These are phyloP conservation scores for Holocentrus rufus DNA, from an alignment of 2,797 vertebrate species.

Conservation along the genomic window DNA sequence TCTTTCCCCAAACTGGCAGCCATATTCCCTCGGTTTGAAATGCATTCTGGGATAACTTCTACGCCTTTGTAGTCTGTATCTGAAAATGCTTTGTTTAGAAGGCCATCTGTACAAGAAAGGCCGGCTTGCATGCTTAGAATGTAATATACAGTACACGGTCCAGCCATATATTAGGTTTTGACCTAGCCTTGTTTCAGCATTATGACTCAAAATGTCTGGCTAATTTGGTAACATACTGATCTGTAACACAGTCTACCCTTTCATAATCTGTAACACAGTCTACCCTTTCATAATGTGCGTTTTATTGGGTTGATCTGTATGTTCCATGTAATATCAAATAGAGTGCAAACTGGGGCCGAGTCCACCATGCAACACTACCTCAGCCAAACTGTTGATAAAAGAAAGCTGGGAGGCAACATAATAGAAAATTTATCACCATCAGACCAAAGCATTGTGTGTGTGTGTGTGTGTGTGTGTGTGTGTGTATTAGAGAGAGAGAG, in stretches of 20 bases:
- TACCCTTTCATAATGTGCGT: neutral
- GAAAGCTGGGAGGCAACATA: constrained; percentile 26
- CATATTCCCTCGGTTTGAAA: too few relatives aligned
- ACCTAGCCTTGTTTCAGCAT: neutral
- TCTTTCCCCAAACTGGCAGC: too few relatives aligned
- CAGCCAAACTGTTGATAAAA: constrained; percentile 8
- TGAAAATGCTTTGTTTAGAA: too few relatives aligned
- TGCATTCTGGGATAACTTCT: too few relatives aligned
- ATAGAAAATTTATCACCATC: constrained; percentile 22
- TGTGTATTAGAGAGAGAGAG: constrained; percentile 16
- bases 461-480: neutral
- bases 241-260: neutral
- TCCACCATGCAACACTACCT: neutral
- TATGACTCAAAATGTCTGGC: neutral
- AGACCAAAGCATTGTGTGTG: constrained; percentile 3
- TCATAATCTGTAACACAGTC: constrained; percentile 6
- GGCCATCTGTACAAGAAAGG: too few relatives aligned
- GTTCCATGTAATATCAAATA: neutral
- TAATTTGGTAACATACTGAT: neutral
- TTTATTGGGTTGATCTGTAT: constrained; percentile 10
- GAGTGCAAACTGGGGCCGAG: neutral
- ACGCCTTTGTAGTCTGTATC: too few relatives aligned
- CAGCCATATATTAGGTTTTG: too few relatives aligned
- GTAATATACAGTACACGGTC: too few relatives aligned
- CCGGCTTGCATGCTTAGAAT: too few relatives aligned